phyloP scores from a whole-genome alignment of 1,140 invertebrate genomes.

The Vollenhovia emeryi region DNA sequence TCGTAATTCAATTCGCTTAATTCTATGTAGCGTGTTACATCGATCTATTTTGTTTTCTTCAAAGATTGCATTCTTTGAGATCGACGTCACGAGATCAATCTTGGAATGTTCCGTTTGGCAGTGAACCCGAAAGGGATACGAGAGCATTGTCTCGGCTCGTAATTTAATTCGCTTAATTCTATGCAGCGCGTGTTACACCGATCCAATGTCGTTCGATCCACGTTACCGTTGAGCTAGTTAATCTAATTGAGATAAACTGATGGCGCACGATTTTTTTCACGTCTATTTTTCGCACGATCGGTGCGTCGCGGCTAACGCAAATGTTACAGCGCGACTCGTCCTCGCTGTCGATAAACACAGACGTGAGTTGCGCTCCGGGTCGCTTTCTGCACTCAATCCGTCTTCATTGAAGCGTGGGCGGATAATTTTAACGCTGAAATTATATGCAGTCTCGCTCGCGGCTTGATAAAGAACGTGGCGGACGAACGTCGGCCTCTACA shows the following conservation, averaged over 20 bases:
- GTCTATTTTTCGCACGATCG: not conserved
- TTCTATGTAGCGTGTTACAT: too few relatives aligned
- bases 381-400: conserved; percentile 18
- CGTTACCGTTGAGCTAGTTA: not conserved
- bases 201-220: too few relatives aligned
- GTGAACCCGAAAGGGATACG: not conserved
- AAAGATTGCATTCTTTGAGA: not conserved
- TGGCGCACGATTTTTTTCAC: not conserved
- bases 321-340: not conserved
- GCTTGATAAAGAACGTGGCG: conserved; percentile 22
- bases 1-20: too few relatives aligned
- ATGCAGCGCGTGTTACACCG: not conserved
- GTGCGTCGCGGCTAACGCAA: not conserved
- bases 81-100: not conserved
- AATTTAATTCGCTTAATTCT: not conserved
- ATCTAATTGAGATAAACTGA: not conserved
- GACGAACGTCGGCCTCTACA: conserved; percentile 15
- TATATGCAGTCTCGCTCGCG: conserved; percentile 45
- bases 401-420: conserved; percentile 30
- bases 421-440: conserved; percentile 70
- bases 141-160: not conserved
- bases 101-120: not conserved
- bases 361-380: not conserved
- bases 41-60: too few relatives aligned
- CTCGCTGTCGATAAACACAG: not conserved